Evolutionary conservation across 1,140 invertebrate genomes (phyloP).

Genomic region (Drosophila guanche): DNA sequence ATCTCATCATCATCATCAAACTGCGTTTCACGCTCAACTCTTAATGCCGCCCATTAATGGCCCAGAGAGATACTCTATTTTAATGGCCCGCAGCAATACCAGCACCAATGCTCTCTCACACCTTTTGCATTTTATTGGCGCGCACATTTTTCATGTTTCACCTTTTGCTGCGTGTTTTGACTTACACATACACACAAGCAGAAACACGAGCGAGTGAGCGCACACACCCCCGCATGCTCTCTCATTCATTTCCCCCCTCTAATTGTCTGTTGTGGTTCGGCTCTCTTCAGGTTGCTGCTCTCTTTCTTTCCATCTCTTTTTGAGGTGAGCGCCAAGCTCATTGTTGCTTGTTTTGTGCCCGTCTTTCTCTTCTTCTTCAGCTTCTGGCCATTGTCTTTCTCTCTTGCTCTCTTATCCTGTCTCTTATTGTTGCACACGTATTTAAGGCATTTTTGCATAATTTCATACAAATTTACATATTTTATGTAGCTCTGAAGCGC

Average conservation of each 20-base stretch:
- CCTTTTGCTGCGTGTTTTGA: constrained; percentile 76
- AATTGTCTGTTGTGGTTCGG: constrained; percentile 17
- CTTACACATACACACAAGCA: constrained; percentile 36
- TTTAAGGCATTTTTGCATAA: constrained; percentile 74
- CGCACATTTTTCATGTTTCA: constrained; percentile 76
- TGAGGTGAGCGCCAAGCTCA: constrained; percentile 21
- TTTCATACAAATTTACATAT: constrained; percentile 76
- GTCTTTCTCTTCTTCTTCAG: constrained; percentile 53
- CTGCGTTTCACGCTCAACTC: constrained; percentile 37
- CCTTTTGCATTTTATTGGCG: constrained; percentile 60
- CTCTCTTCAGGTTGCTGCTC: neutral
- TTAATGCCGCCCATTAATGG: constrained; percentile 52
- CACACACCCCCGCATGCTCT: constrained; percentile 65
- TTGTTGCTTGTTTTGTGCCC: constrained; percentile 55
- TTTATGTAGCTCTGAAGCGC: constrained; percentile 39
- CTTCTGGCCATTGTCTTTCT: constrained; percentile 49
- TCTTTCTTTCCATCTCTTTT: constrained; percentile 23
- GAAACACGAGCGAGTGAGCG: constrained; percentile 7
- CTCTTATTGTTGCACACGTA: constrained; percentile 37
- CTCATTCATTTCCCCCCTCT: constrained; percentile 25
- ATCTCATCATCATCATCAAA: constrained; percentile 24
- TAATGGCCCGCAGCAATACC: neutral
- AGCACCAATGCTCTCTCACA: constrained; percentile 31
- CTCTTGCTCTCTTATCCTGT: constrained; percentile 11
- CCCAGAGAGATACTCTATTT: constrained; percentile 22